Evolutionary conservation across 92 coral and sea anemone genomes (phyloP).

Genomic region (Porites lobata): DNA sequence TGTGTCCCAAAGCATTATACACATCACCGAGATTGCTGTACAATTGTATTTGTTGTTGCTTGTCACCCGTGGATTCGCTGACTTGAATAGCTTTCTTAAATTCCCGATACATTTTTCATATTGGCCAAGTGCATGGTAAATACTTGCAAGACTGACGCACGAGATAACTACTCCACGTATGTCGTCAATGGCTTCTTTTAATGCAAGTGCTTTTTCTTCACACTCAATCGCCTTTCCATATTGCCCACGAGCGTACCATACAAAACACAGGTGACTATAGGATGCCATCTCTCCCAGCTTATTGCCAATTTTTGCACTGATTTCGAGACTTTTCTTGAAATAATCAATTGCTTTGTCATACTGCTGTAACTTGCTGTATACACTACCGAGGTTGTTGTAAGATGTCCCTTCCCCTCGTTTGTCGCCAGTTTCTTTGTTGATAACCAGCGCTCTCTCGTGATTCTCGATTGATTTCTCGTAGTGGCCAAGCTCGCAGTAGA

Average conservation of each 20-base stretch:
- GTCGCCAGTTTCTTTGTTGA: constrained; percentile 42
- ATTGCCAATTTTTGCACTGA: background rate
- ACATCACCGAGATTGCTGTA: constrained; percentile 32
- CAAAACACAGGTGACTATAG: background rate
- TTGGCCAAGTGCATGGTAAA: background rate
- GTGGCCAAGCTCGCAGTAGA: constrained; percentile 19
- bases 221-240: constrained; percentile 13
- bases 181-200: constrained; percentile 17
- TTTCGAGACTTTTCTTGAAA: background rate
- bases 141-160: constrained; percentile 1
- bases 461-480: constrained; percentile 29
- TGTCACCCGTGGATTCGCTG: constrained; percentile 1
- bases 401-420: constrained; percentile 12
- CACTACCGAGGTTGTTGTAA: background rate
- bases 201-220: constrained; percentile 12
- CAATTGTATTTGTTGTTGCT: constrained; percentile 17
- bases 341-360: constrained; percentile 8
- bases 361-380: background rate
- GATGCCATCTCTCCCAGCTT: background rate
- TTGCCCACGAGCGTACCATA: background rate
- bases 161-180: constrained; percentile 11
- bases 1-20: constrained; percentile 15
- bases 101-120: constrained; percentile 6
- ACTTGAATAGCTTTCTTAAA: constrained; percentile 10
- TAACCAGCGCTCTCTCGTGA: constrained; percentile 1